Conservation (phyloP, 2,113 vertebrate genomes). For the Podarcis cretensis region DNA sequence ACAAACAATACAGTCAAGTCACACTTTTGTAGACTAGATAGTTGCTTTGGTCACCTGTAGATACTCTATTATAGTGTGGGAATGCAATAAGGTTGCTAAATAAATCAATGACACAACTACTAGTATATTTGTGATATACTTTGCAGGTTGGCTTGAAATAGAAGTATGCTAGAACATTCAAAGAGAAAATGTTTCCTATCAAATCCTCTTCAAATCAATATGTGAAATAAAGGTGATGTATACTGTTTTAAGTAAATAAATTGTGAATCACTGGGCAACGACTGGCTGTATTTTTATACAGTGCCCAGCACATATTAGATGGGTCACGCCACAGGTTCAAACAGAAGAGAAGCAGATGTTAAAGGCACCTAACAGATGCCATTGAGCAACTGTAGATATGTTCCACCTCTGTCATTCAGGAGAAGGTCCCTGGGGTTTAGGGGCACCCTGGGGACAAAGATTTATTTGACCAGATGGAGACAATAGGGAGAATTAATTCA, state of each 20-base stretch:
- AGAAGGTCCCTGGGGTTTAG: not conserved
- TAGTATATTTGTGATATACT: not conserved
- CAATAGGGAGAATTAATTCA: not conserved
- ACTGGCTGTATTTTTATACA: not conserved
- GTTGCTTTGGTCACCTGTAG: not conserved
- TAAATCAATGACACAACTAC: not conserved
- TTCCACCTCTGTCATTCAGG: not conserved
- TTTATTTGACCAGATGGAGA: conserved; percentile 4
- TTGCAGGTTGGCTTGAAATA: not conserved
- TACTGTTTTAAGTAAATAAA: too few species aligned
- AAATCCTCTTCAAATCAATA: too few species aligned
- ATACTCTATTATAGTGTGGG: not conserved
- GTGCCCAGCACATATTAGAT: not conserved
- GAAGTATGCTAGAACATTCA: not conserved
- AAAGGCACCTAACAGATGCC: not conserved
- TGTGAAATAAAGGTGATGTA: too few species aligned
- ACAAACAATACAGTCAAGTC: not conserved
- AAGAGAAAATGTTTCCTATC: not conserved
- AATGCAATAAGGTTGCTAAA: not conserved
- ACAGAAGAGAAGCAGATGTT: not conserved
- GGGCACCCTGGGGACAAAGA: not conserved
- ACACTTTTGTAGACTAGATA: not conserved
- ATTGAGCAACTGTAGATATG: not conserved
- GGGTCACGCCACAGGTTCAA: not conserved
- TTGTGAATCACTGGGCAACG: not conserved